These are phyloP conservation scores for Brienomyrus brachyistius DNA, from an alignment of 2,113 vertebrate genomes.

Conservation along the genomic window DNA sequence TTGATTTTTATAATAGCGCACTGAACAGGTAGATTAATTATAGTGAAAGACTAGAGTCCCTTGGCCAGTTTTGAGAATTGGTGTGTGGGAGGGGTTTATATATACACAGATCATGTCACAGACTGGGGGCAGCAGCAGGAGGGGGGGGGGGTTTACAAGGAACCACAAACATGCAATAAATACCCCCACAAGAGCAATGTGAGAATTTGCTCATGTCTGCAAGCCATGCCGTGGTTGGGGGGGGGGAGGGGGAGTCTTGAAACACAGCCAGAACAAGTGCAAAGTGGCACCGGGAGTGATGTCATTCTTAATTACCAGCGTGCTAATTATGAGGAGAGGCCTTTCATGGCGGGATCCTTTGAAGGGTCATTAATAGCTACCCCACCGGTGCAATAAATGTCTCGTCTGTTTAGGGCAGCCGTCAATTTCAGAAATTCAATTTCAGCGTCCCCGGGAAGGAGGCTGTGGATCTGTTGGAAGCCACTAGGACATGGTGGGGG, in stretches of 20 bases:
- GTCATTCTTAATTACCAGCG: constrained; percentile 62
- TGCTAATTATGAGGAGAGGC: constrained; percentile 64
- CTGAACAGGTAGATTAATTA: constrained; percentile 10
- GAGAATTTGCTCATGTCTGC: constrained; percentile 17
- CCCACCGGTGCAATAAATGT: constrained; percentile 56
- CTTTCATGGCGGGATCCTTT: constrained; percentile 57
- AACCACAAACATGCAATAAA: neutral
- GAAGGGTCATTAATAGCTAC: constrained; percentile 63
- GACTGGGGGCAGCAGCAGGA: neutral
- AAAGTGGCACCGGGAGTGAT: constrained; percentile 59
- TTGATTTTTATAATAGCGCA: neutral
- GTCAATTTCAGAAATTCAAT: constrained; percentile 23
- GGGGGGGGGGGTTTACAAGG: neutral
- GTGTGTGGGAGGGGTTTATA: neutral
- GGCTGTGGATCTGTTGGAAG: neutral
- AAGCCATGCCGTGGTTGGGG: constrained; percentile 17
- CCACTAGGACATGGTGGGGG: neutral
- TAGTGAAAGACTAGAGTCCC: neutral
- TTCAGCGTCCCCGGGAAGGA: neutral
- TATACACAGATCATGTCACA: neutral
- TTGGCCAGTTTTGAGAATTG: neutral
- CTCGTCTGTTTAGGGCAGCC: constrained; percentile 62
- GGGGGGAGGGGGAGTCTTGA: constrained; percentile 40
- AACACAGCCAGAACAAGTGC: constrained; percentile 54
- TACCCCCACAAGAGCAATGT: constrained; percentile 25